These are phyloP conservation scores for Paragorgia papillata DNA, from an alignment of 92 coral and sea anemone genomes.

Conservation along the genomic window DNA sequence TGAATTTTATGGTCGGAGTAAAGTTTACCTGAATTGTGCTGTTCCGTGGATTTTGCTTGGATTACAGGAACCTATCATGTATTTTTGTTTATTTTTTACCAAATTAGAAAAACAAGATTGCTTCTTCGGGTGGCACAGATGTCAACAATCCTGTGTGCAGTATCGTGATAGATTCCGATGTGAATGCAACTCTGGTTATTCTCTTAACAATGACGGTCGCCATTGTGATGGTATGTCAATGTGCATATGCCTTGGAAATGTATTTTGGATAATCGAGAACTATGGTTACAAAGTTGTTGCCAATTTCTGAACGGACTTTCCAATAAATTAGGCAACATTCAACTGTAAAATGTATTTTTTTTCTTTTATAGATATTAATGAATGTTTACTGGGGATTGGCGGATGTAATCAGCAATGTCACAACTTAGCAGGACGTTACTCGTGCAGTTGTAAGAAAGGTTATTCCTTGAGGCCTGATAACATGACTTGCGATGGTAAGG, in stretches of 20 bases:
- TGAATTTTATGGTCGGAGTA: too few relatives aligned
- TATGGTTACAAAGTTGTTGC: too few relatives aligned
- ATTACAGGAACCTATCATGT: too few relatives aligned
- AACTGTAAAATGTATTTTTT: not conserved
- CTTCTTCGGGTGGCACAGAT: constrained; percentile 62
- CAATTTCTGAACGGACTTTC: too few relatives aligned
- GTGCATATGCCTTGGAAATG: not conserved
- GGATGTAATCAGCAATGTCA: constrained; percentile 79
- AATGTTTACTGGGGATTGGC: constrained; percentile 73
- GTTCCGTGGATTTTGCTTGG: too few relatives aligned
- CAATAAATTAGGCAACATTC: too few relatives aligned
- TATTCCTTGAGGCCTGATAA: constrained; percentile 66
- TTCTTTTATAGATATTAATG: constrained; percentile 72
- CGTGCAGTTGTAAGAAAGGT: constrained; percentile 75
- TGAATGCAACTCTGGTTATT: constrained; percentile 77
- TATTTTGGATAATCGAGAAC: too few relatives aligned
- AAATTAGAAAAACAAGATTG: constrained; percentile 67
- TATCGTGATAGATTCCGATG: constrained; percentile 62
- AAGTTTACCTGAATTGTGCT: too few relatives aligned
- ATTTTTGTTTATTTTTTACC: not conserved
- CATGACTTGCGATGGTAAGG: constrained; percentile 70
- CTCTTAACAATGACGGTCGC: constrained; percentile 72
- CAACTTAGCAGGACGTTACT: constrained; percentile 85
- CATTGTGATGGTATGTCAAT: constrained; percentile 91
- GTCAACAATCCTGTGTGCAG: constrained; percentile 79